phyloP scores from a whole-genome alignment of 2,888 invertebrate species.

The Agriopis aurantiaria region DNA sequence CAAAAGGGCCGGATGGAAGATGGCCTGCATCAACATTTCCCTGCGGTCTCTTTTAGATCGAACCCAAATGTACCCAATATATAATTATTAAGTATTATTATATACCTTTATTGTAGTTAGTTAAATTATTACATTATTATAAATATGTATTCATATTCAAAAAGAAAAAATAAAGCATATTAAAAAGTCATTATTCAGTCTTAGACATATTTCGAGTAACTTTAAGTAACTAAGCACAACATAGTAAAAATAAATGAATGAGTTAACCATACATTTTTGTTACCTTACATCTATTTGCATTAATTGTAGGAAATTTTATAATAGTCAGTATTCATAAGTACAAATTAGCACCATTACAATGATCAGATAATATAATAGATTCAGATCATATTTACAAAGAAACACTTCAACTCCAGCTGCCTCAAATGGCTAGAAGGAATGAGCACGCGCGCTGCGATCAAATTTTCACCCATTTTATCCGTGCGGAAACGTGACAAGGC shows the following conservation, averaged over 20 bases:
- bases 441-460: too few relatives aligned
- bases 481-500: too few relatives aligned
- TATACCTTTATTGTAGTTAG: background rate
- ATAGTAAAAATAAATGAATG: background rate
- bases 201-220: background rate
- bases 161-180: too few relatives aligned
- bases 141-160: too few relatives aligned
- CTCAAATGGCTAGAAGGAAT: too few relatives aligned
- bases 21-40: too few relatives aligned
- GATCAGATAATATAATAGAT: background rate
- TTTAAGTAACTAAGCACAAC: background rate
- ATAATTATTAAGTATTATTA: too few relatives aligned
- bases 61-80: too few relatives aligned
- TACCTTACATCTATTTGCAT: constrained; percentile 1
- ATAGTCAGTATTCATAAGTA: constrained; percentile 11
- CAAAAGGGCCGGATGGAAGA: too few relatives aligned
- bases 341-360: constrained; percentile 16
- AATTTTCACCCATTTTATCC: too few relatives aligned
- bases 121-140: background rate
- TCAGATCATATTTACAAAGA: background rate
- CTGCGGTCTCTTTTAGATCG: too few relatives aligned
- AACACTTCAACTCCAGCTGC: background rate
- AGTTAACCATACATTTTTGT: background rate
- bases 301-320: background rate
- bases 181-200: constrained; percentile 11